A percentile compares a stretch with the other conserved stretches of the same genome.
Evolutionary conservation across 2,888 invertebrate genomes (phyloP).

Genomic region (Griposia aprilina): DNA sequence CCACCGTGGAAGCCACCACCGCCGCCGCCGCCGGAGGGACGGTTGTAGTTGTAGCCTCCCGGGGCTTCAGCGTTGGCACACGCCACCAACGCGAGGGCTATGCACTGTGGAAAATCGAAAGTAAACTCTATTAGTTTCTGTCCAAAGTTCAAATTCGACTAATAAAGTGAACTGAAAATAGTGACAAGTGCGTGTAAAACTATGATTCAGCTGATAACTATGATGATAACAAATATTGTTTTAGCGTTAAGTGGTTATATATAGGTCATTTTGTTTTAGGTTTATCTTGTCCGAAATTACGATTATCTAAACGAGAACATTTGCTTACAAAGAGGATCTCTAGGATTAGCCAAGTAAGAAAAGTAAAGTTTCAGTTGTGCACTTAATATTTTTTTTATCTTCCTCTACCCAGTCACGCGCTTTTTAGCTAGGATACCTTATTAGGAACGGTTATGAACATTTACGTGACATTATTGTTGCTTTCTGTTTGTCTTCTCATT

Average conservation of each 20-base stretch:
- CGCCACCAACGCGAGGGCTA: constrained; percentile 95
- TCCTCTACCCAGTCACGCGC: not conserved
- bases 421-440: not conserved
- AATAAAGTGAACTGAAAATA: not conserved
- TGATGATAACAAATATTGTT: not conserved
- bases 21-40: constrained; percentile 91
- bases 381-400: not conserved
- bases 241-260: not conserved
- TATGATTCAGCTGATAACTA: not conserved
- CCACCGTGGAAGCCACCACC: constrained; percentile 84
- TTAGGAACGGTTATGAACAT: constrained; percentile 10
- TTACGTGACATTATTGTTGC: constrained; percentile 19
- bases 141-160: not conserved
- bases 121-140: constrained; percentile 67
- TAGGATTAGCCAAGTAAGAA: not conserved
- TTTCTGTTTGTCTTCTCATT: constrained; percentile 39
- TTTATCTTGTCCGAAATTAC: not conserved
- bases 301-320: not conserved
- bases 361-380: not conserved
- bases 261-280: constrained; percentile 12
- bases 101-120: constrained; percentile 92
- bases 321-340: not conserved
- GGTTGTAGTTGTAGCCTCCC: constrained; percentile 94
- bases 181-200: constrained; percentile 52
- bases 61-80: constrained; percentile 94